Conservation (phyloP, 1,140 invertebrate genomes). For the Phymastichus coffea region DNA sequence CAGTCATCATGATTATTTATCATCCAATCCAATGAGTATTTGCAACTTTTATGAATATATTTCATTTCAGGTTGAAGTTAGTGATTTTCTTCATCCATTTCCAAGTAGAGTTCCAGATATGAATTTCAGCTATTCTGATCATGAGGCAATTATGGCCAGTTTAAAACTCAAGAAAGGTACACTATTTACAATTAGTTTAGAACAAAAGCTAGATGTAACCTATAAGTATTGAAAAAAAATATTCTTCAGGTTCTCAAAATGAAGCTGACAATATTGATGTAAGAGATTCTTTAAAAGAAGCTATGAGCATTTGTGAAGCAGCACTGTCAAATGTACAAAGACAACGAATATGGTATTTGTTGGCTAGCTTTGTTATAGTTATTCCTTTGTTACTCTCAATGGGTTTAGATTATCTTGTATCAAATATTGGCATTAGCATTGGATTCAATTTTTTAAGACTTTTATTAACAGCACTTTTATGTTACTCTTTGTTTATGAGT, state of each 20-base stretch:
- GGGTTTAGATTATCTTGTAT: constrained; percentile 42
- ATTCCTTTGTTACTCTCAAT: constrained; percentile 56
- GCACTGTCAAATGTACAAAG: constrained; percentile 60
- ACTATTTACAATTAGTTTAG: constrained; percentile 13
- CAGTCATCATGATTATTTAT: not conserved
- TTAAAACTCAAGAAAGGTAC: constrained; percentile 57
- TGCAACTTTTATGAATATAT: constrained; percentile 30
- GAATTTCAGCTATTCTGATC: constrained; percentile 84
- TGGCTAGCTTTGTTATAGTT: constrained; percentile 55
- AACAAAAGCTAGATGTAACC: constrained; percentile 21
- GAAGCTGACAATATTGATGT: constrained; percentile 34
- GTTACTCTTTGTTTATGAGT: constrained; percentile 75
- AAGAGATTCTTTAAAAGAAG: constrained; percentile 61
- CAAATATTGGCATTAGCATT: constrained; percentile 50
- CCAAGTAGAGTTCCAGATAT: constrained; percentile 70
- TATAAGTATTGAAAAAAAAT: constrained; percentile 18
- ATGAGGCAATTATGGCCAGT: constrained; percentile 80
- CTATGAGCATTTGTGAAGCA: constrained; percentile 62
- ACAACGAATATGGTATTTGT: constrained; percentile 63
- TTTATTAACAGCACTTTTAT: constrained; percentile 63
- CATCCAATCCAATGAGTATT: constrained; percentile 1
- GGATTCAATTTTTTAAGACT: constrained; percentile 60
- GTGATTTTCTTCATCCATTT: constrained; percentile 70
- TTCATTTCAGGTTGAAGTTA: constrained; percentile 60
- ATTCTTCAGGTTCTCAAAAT: constrained; percentile 32